These are phyloP conservation scores for Ganaspis sp. DNA, from an alignment of 1,140 invertebrate species.

Conservation along the genomic window DNA sequence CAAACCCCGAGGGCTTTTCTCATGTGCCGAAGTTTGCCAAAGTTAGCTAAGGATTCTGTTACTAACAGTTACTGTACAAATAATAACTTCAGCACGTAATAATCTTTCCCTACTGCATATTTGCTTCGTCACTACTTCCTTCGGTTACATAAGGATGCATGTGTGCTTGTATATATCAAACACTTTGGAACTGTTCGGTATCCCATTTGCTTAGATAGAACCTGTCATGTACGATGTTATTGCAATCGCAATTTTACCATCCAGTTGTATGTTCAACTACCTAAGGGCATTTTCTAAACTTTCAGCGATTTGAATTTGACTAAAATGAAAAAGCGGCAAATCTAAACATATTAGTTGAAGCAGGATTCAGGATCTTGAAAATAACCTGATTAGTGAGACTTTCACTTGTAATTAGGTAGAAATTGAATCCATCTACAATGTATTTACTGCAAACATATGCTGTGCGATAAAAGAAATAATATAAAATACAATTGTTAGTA, in stretches of 20 bases:
- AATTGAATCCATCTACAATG: too few species aligned
- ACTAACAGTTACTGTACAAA: not conserved
- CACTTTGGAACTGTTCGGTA: not conserved
- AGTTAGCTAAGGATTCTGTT: not conserved
- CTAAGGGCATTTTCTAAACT: not conserved
- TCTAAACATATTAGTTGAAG: too few species aligned
- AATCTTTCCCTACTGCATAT: not conserved
- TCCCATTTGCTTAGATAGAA: not conserved
- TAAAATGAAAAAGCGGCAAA: too few species aligned
- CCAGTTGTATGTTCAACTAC: not conserved
- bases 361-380: too few species aligned
- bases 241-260: conserved; percentile 4
- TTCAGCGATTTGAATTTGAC: too few species aligned
- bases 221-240: not conserved
- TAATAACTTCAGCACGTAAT: conserved; percentile 7
- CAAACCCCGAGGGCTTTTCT: not conserved
- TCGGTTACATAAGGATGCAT: not conserved
- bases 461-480: too few species aligned
- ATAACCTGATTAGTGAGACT: too few species aligned
- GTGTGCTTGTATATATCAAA: not conserved
- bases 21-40: not conserved
- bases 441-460: too few species aligned
- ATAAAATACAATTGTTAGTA: too few species aligned
- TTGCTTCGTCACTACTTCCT: conserved; percentile 12
- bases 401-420: too few species aligned